A percentile compares a stretch with the other conserved stretches of the same genome.
These are phyloP conservation scores for Myxocyprinus asiaticus DNA, from an alignment of 2,113 vertebrate species.

Conservation along the genomic window DNA sequence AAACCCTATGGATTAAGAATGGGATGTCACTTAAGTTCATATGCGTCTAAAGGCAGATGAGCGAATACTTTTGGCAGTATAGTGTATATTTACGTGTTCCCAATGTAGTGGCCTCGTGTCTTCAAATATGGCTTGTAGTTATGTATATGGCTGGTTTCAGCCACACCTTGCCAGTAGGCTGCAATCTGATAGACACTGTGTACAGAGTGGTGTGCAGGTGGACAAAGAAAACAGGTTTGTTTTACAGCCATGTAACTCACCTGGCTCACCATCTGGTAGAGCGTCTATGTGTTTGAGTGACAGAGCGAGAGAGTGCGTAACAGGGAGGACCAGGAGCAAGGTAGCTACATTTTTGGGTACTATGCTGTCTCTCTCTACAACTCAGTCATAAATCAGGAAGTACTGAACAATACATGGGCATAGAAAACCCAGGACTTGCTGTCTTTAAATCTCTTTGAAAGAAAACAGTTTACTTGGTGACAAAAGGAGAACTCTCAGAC, in stretches of 20 bases:
- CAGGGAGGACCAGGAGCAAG: neutral
- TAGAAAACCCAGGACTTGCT: too few species aligned
- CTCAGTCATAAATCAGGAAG: neutral
- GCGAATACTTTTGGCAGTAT: neutral
- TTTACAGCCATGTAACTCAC: slow-evolving; percentile 72
- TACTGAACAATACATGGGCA: neutral
- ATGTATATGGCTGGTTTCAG: slow-evolving; percentile 58
- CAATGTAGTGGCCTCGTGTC: slow-evolving; percentile 15
- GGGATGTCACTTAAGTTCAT: too few species aligned
- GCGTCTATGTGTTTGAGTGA: slow-evolving; percentile 32
- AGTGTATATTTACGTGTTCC: neutral
- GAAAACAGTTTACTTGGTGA: too few species aligned
- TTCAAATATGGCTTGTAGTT: slow-evolving; percentile 60
- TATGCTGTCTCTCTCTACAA: neutral
- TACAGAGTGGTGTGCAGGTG: slow-evolving; percentile 69
- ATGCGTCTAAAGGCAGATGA: too few species aligned
- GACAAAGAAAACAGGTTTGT: slow-evolving; percentile 77
- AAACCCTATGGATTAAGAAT: too few species aligned
- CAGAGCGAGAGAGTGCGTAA: neutral
- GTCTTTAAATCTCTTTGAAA: too few species aligned
- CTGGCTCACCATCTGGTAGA: slow-evolving; percentile 71
- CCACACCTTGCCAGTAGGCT: slow-evolving; percentile 75
- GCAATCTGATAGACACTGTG: slow-evolving; percentile 73
- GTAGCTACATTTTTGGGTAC: neutral
- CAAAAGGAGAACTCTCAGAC: too few species aligned